Evolutionary conservation across 2,888 invertebrate genomes (phyloP), one percentile per base, ranked within the genome.

Genomic region (Rhingia rostrata): DNA sequence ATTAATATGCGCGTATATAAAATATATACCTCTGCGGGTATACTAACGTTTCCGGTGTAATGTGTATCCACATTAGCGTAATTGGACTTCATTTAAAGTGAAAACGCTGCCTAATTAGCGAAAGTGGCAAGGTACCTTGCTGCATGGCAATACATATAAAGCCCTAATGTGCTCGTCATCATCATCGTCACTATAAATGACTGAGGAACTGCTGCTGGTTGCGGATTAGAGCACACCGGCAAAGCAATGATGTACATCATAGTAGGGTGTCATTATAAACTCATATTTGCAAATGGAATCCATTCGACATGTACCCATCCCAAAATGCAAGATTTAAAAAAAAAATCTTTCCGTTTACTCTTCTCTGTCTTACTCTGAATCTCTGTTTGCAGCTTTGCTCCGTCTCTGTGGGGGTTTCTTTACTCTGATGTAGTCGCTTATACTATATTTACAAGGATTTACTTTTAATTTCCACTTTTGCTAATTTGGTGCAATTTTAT

Each of bases 31-130:
- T 49, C 30, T 6, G 30, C 10, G 37, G n/a, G 35, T 39, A 79
- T 66, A 39, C 54, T 60, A 78, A 74, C 84, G 64, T 86, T 87
- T 86, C 87, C 87, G 87, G 86, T 87, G 87, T 87, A 87, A 87
- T 87, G 87, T 87, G 86, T 87, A 86, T 82, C 86, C 87, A 86
- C 87, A 87, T 87, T 87, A 87, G 87, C 87, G 86, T 87, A 87
- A 87, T 87, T 87, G 87, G 87, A 87, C 87, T 87, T 87, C 87
- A 87, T 87, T 87, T 87, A 87, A 87, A 87, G 87, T 87, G 87
- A 87, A 87, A 87, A 87, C 86, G 86, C 87, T 87, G 87, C 87
- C 87, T 87, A 87, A 87, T 87, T 87, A 87, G 87, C 87, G 87
- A 87, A 87, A 87, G 87, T 87, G 87, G 87, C 86, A 82, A 83